Conservation (phyloP, 2,113 vertebrate genomes). For the human (Homo sapiens) region GRCh38 chr14:76944501-76945000, state of each 20-base stretch:
- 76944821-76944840: background rate
- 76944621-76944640: background rate
- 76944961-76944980: background rate
- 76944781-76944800: background rate
- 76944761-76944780: background rate
- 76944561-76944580: background rate
- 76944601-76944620: background rate
- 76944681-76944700: accelerated
- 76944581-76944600: background rate
- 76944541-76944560: background rate
- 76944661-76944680: background rate
- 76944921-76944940: background rate
- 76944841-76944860: background rate
- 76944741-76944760: background rate
- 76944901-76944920: background rate
- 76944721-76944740: background rate
- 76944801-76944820: background rate
- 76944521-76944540: background rate
- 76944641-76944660: background rate
- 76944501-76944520: background rate
- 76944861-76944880: background rate
- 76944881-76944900: background rate
- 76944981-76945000: background rate
- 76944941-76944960: background rate
- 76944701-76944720: no score